phyloP scores from a whole-genome alignment of 2,113 vertebrate species.

The Charadrius vociferus region DNA sequence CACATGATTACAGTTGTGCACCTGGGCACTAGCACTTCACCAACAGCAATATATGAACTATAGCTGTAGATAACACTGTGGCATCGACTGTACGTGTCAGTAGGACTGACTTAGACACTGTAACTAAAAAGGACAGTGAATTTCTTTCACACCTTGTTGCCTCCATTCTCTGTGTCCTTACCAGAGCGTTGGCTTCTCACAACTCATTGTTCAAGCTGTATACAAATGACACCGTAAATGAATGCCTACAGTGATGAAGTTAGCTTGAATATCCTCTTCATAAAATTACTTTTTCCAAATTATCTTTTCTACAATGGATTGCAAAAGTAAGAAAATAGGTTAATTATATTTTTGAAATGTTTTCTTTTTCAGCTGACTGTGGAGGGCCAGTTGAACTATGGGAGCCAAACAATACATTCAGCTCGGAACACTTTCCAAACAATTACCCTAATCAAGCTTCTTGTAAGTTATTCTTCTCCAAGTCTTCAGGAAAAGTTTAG shows the following conservation, averaged over 20 bases:
- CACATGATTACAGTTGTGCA: background rate
- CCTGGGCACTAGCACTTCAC: background rate
- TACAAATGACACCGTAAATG: rapidly evolving
- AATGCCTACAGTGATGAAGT: background rate
- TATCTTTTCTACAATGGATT: background rate
- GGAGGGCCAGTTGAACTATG: slow-evolving; percentile 89
- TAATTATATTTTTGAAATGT: background rate
- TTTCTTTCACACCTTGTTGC: background rate
- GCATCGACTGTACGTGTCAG: background rate
- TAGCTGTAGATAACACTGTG: background rate
- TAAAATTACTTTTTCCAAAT: background rate
- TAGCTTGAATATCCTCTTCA: background rate
- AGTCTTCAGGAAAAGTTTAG: background rate
- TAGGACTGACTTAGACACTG: background rate
- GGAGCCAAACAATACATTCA: slow-evolving; percentile 88
- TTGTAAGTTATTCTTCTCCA: slow-evolving; percentile 81
- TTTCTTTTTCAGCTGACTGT: slow-evolving; percentile 83
- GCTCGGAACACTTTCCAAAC: slow-evolving; percentile 85
- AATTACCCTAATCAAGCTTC: slow-evolving; percentile 80
- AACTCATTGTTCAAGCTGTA: background rate
- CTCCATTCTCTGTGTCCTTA: background rate
- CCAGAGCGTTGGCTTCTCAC: background rate
- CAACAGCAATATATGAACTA: background rate
- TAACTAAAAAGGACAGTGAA: background rate
- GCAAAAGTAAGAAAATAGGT: background rate